These are phyloP conservation scores for Bufo bufo DNA, from an alignment of 2,113 vertebrate genomes.

Conservation along the genomic window DNA sequence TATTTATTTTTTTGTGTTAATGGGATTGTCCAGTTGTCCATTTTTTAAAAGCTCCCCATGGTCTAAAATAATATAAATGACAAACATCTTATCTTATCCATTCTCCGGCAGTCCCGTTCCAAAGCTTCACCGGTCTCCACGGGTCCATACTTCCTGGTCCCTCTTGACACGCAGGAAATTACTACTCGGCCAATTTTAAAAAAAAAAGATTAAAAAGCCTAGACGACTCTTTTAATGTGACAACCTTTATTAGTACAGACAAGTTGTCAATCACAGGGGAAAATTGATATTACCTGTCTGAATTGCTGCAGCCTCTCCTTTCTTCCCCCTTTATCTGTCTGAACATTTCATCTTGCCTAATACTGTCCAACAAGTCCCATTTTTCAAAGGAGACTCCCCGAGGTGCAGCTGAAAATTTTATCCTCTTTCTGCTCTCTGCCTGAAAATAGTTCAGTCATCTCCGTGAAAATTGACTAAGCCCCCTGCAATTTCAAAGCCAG, in stretches of 20 bases:
- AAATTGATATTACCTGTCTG: background rate
- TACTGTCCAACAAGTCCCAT: conserved; percentile 20
- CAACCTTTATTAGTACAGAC: background rate
- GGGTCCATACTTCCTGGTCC: too few relatives aligned
- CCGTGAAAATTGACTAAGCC: background rate
- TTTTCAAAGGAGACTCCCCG: conserved; percentile 14
- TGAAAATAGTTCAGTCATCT: conserved; percentile 26
- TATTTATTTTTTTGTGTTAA: too few relatives aligned
- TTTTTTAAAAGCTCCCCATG: too few relatives aligned
- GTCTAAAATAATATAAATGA: too few relatives aligned
- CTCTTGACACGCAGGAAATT: too few relatives aligned
- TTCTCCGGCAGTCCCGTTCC: too few relatives aligned
- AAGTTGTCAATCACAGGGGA: background rate
- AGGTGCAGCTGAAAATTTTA: conserved; percentile 8
- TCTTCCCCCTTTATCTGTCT: background rate
- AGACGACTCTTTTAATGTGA: background rate
- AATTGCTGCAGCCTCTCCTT: background rate
- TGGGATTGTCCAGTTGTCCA: too few relatives aligned
- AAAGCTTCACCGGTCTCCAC: too few relatives aligned
- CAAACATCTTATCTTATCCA: too few relatives aligned
- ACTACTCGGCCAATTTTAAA: too few relatives aligned
- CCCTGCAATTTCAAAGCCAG: background rate
- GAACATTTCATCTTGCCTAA: conserved; percentile 10
- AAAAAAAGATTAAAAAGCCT: too few relatives aligned
- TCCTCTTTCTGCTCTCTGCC: background rate